Evolutionary conservation across 2,797 vertebrate species (phyloP), one percentile per base, ranked within the genome.

Genomic region (Enteromius paludinosus): DNA sequence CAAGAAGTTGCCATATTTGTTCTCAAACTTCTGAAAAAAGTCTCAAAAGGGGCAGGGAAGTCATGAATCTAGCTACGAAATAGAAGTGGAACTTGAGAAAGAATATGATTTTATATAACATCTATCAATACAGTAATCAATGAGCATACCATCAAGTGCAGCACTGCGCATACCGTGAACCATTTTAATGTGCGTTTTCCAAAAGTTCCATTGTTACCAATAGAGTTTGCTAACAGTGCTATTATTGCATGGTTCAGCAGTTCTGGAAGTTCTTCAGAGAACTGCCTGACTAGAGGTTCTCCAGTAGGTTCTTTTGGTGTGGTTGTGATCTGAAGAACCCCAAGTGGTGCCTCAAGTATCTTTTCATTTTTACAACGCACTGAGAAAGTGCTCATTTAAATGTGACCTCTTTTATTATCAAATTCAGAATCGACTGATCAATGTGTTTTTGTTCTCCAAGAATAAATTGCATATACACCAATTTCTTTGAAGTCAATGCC

Each of bases 361-460:
- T 45, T 52, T 68, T 68, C 10, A 20, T 10, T 52, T 66, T 66
- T 8, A 64, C 59, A 45, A 17, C 7, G 17, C 45, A 59, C 49
- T 1, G 4, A 33, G 9, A 49, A 11, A 38, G 28, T 43, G 15
- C 35, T 59, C 23, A 49, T 61, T 33, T 61, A 25, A 30, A 59
- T 45, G 18, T 61, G 30, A 35, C 49, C n/a, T 69, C 15, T 70
- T 59, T 62, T 45, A 33, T 28, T 8, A 45, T 43, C 65, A 79
- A 38, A 69, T 70, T 45, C 61, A 70, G 78, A 82, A 70, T 78
- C 12, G 15, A 86, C 68, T 78, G 68, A 65, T 84, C 76, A 72
- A 61, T 61, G 83, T 80, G 78, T 77, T 72, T 23, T 66, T 69
- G 43, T 79, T 69, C 78, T 83, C 43, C 73, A 81, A 73, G 35